Evolutionary conservation across 2,888 invertebrate species (phyloP).

Genomic region (Synanthedon tipuliformis): DNA sequence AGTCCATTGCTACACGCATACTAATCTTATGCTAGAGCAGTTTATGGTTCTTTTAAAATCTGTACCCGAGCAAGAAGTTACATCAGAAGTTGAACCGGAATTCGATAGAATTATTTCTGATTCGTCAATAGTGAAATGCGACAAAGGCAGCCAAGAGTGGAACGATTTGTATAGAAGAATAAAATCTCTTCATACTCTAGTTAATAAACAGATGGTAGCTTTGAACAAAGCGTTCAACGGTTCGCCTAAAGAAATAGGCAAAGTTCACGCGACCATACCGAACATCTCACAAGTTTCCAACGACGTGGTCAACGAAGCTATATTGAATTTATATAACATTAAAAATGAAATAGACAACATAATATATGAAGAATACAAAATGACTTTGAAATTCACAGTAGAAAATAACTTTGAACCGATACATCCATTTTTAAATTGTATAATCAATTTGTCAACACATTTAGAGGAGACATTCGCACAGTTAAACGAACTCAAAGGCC

Average conservation of each 20-base stretch:
- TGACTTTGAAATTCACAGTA: conserved; percentile 27
- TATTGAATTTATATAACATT: conserved; percentile 30
- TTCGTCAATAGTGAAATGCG: conserved; percentile 46
- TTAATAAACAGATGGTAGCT: conserved; percentile 45
- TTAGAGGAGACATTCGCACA: conserved; percentile 25
- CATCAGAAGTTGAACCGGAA: conserved; percentile 30
- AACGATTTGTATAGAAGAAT: conserved; percentile 33
- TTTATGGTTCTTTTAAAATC: conserved; percentile 74
- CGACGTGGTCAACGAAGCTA: conserved; percentile 37
- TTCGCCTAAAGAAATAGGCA: conserved; percentile 36
- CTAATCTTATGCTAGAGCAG: conserved; percentile 74
- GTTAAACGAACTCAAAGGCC: conserved; percentile 28
- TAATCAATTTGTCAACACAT: conserved; percentile 31
- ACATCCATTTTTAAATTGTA: conserved; percentile 44
- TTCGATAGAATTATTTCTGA: conserved; percentile 46
- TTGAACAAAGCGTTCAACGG: conserved; percentile 36
- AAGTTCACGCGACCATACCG: conserved; percentile 15
- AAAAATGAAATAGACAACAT: conserved; percentile 27
- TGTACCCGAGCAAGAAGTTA: conserved; percentile 35
- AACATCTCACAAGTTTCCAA: conserved; percentile 44
- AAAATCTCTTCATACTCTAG: conserved; percentile 31
- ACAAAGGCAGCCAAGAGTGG: conserved; percentile 53
- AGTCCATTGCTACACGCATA: conserved; percentile 58
- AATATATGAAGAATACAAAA: conserved; percentile 31
- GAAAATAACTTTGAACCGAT: conserved; percentile 18